A percentile compares a stretch with the other conserved stretches of the same genome.
phyloP scores from a whole-genome alignment of 2,113 vertebrate genomes.

The Phaetusa simplex region DNA sequence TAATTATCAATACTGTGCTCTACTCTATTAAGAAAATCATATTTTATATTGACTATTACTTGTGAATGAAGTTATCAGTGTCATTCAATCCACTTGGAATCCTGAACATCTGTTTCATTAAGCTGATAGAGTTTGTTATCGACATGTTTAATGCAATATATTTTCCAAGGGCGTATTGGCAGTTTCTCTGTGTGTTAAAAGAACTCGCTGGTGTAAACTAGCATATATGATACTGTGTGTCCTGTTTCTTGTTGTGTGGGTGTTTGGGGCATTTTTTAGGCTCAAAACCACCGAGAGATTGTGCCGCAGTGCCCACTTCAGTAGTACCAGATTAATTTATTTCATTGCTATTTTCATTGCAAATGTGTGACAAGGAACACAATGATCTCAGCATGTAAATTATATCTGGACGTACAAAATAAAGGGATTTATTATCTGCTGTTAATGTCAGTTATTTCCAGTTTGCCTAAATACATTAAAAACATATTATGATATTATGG shows the following conservation, averaged over 20 bases:
- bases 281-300: background rate
- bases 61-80: conserved; percentile 69
- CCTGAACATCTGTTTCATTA: conserved; percentile 61
- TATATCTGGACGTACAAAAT: conserved; percentile 32
- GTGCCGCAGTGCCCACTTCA: background rate
- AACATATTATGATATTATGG: conserved; percentile 69
- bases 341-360: conserved; percentile 48
- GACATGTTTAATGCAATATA: conserved; percentile 28
- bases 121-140: conserved; percentile 47
- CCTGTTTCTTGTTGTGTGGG: background rate
- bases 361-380: conserved; percentile 44
- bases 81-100: conserved; percentile 56
- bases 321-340: conserved; percentile 34
- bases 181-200: conserved; percentile 7
- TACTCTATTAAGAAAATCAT: conserved; percentile 71
- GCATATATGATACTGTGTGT: background rate
- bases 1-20: conserved; percentile 71
- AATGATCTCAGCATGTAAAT: conserved; percentile 64
- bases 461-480: conserved; percentile 76
- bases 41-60: conserved; percentile 70
- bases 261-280: background rate
- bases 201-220: background rate
- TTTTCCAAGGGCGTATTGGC: conserved; percentile 21
- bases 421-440: conserved; percentile 65
- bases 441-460: conserved; percentile 67